Conservation (phyloP, 2,797 vertebrate species). For the Hylomyscus alleni region DNA sequence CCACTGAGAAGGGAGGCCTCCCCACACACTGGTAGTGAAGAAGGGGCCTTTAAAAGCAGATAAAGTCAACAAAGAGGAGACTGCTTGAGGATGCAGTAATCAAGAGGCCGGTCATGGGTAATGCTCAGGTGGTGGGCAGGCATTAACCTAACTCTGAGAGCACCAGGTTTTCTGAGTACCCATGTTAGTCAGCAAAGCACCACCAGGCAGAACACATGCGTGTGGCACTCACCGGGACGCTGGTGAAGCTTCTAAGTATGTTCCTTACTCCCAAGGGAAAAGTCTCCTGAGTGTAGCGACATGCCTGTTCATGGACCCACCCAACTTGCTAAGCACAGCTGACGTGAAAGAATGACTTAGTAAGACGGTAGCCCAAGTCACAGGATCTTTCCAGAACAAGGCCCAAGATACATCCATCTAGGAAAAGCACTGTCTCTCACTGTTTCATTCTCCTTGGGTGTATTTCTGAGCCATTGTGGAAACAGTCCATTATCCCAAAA, state of each 20-base stretch:
- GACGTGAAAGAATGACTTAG: constrained; percentile 52
- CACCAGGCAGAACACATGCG: background rate
- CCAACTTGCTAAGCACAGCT: constrained; percentile 70
- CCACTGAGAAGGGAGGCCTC: background rate
- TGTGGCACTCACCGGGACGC: background rate
- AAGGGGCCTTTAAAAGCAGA: background rate
- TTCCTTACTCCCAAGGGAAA: constrained; percentile 33
- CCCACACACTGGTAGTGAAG: background rate
- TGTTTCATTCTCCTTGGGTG: background rate
- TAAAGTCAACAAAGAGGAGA: background rate
- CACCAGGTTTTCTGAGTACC: too few relatives aligned
- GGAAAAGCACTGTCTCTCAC: background rate
- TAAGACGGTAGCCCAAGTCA: constrained; percentile 52
- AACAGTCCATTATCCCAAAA: constrained; percentile 64
- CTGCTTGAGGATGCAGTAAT: background rate
- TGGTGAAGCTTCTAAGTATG: background rate
- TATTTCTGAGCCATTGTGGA: constrained; percentile 63
- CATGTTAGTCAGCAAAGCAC: background rate
- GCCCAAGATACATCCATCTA: constrained; percentile 48
- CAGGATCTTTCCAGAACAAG: constrained; percentile 65
- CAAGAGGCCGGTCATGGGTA: background rate
- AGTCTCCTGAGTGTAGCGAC: constrained; percentile 46
- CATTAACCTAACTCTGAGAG: background rate
- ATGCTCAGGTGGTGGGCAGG: background rate
- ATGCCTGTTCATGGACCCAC: constrained; percentile 42